These are phyloP conservation scores for Octodonta nipae DNA, from an alignment of 2,888 invertebrate species.

Conservation along the genomic window DNA sequence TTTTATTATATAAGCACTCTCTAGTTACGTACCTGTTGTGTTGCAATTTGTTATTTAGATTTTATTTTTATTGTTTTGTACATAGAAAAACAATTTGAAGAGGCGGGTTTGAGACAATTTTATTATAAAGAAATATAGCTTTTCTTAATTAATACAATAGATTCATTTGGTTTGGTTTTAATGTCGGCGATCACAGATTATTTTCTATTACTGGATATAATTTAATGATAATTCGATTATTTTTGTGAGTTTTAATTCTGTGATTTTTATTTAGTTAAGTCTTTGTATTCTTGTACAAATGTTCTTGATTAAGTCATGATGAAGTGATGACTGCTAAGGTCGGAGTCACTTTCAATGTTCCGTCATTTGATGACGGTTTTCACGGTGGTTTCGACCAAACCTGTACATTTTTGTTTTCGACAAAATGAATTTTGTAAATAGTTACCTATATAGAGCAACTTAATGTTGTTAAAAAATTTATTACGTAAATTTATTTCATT, in stretches of 20 bases:
- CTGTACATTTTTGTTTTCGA: slow-evolving; percentile 31
- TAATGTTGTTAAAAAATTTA: slow-evolving; percentile 31
- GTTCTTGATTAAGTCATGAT: slow-evolving; percentile 8
- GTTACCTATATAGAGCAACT: slow-evolving; percentile 32
- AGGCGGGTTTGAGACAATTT: slow-evolving; percentile 20
- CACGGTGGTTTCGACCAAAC: slow-evolving; percentile 17
- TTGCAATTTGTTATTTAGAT: slow-evolving; percentile 35
- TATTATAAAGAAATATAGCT: neutral
- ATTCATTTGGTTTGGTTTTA: no score
- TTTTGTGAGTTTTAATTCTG: slow-evolving; percentile 35
- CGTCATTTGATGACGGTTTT: slow-evolving; percentile 14
- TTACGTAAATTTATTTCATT: slow-evolving; percentile 25
- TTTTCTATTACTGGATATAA: slow-evolving; percentile 8
- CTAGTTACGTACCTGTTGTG: slow-evolving; percentile 36
- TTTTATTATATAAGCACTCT: slow-evolving; percentile 17
- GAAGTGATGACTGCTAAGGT: slow-evolving; percentile 8
- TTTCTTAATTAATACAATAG: neutral
- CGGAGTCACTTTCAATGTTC: slow-evolving; percentile 14
- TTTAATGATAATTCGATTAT: slow-evolving; percentile 20
- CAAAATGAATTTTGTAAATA: slow-evolving; percentile 31
- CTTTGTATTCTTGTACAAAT: slow-evolving; percentile 25
- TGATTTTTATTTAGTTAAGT: slow-evolving; percentile 28
- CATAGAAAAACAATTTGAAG: slow-evolving; percentile 15
- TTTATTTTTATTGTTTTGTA: slow-evolving; percentile 33
- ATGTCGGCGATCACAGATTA: slow-evolving; percentile 21